Conservation (phyloP, 2,888 invertebrate genomes). For the Sinelater perroti region DNA sequence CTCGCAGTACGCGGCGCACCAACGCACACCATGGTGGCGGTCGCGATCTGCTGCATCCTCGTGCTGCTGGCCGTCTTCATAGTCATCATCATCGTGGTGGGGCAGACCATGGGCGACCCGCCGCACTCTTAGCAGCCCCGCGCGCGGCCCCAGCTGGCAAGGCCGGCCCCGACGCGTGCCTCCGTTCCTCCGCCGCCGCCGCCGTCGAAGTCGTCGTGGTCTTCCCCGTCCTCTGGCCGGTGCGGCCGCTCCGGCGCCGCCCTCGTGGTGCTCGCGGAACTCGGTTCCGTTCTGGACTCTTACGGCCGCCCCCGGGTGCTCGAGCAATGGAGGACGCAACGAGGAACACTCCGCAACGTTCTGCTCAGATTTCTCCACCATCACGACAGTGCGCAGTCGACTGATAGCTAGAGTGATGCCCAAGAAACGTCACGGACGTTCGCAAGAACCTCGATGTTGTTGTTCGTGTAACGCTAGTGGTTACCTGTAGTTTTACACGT, state of each 20-base stretch:
- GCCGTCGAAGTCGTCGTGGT: constrained; percentile 31
- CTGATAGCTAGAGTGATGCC: constrained; percentile 29
- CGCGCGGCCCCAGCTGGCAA: not conserved
- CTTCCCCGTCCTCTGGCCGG: constrained; percentile 35
- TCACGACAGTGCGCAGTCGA: constrained; percentile 28
- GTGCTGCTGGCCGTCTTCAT: constrained; percentile 84
- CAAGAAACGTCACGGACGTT: constrained; percentile 31
- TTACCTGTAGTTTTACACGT: constrained; percentile 37
- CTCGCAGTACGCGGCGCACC: constrained; percentile 43
- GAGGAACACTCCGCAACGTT: constrained; percentile 25
- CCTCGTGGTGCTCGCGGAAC: constrained; percentile 22
- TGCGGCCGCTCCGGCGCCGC: constrained; percentile 23
- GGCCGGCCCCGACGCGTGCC: constrained; percentile 11
- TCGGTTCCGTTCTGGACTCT: constrained; percentile 15
- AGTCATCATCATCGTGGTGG: constrained; percentile 82
- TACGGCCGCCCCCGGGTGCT: not conserved
- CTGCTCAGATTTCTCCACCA: constrained; percentile 30
- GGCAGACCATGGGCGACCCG: constrained; percentile 73
- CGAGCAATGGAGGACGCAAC: constrained; percentile 26
- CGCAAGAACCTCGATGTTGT: constrained; percentile 32
- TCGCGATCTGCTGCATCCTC: constrained; percentile 84
- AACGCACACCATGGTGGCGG: constrained; percentile 74
- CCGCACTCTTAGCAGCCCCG: constrained; percentile 55
- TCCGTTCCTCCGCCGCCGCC: constrained; percentile 17
- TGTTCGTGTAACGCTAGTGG: constrained; percentile 36